Evolutionary conservation across 2,113 vertebrate genomes (phyloP), one percentile per base, ranked within the genome.

Genomic region (Sorex araneus): DNA sequence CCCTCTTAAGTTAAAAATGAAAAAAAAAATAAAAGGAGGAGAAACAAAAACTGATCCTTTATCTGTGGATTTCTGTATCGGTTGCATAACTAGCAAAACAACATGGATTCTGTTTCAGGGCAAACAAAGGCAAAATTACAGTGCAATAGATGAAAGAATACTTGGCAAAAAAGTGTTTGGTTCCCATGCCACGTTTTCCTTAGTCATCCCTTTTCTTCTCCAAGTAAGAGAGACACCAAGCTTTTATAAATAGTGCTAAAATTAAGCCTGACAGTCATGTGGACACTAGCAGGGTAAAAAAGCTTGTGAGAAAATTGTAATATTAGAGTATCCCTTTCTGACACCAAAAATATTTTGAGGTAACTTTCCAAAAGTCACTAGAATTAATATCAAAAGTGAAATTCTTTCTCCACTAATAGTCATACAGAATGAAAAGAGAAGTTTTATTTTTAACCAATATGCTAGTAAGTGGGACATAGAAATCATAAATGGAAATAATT

Each of bases 361-460:
- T 15, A 94, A 82, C 45, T 64, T 80, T 83, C 63, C 45, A 91
- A 30, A 19, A 77, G 13, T 71, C 73, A 95, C 50, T 73, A 83
- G 77, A 84, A 87, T 75, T 66, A 67, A 78, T 82, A 77, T 66
- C 40, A 23, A 87, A 92, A 93, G 47, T 89, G 30, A 73, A 70
- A 84, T 69, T 60, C 89, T 70, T 74, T 75, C 63, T 85, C 34
- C 27, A 70, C 18, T 93, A 85, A 81, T 25, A 92, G 1, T 93
- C 86, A 79, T 25, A 92, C 1, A n/a, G 36, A 81, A 91, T 88
- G 84, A 94, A 91, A 80, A 4, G 2, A 90, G 23, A 43, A 85
- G 60, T 78, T 76, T 88, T 94, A 50, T 95, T 96, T 95, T 90
- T 94, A 92, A 92, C 2, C 79, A 90, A 34, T 89, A 57, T 45